phyloP scores from a whole-genome alignment of 2,797 vertebrate genomes.

The Paedocypris micromegethes region DNA sequence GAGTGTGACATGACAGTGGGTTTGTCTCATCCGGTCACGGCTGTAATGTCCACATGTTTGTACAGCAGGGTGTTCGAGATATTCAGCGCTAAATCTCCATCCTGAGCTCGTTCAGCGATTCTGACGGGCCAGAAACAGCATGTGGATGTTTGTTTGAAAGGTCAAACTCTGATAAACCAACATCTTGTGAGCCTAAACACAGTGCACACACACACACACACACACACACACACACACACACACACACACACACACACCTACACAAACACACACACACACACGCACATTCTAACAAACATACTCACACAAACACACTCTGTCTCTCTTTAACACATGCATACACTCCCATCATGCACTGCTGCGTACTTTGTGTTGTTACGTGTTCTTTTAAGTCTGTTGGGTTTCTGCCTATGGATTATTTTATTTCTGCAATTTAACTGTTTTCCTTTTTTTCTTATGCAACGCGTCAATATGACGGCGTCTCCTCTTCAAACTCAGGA shows the following conservation, averaged over 20 bases:
- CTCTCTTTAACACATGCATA: too few relatives aligned
- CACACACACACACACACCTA: too few relatives aligned
- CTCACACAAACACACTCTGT: too few relatives aligned
- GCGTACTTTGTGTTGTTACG: too few relatives aligned
- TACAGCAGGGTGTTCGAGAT: constrained; percentile 66
- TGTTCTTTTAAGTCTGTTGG: too few relatives aligned
- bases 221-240: too few relatives aligned
- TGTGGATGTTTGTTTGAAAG: background rate
- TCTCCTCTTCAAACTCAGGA: constrained; percentile 52
- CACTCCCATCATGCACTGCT: too few relatives aligned
- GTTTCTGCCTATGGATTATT: background rate
- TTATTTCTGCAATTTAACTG: background rate
- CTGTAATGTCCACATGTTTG: constrained; percentile 66
- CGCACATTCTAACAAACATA: too few relatives aligned
- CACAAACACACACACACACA: too few relatives aligned
- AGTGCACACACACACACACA: too few relatives aligned
- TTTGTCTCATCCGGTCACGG: constrained; percentile 52
- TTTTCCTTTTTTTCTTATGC: constrained; percentile 23
- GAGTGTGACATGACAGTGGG: background rate
- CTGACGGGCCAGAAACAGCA: constrained; percentile 51
- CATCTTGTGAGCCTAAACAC: background rate
- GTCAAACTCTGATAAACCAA: background rate
- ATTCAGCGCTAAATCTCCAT: constrained; percentile 68
- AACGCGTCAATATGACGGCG: constrained; percentile 5
- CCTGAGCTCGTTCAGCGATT: constrained; percentile 58